Conservation (phyloP, 2,113 vertebrate genomes). For the Bujurquina vittata region DNA sequence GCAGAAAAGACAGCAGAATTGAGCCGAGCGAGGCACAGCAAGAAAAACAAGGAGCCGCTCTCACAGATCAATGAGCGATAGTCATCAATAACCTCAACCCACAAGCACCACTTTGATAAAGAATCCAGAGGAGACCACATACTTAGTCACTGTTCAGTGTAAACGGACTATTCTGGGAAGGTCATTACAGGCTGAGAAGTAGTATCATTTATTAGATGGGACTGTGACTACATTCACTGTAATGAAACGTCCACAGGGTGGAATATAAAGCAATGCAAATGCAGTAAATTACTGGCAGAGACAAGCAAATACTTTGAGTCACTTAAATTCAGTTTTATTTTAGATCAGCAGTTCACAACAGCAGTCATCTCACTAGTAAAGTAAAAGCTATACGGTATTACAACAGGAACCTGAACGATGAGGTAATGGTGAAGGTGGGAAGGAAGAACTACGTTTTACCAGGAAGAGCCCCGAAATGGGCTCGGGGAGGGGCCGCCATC, state of each 20-base stretch:
- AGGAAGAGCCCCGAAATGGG: background rate
- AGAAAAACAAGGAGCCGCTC: background rate
- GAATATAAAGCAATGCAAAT: background rate
- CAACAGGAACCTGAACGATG: background rate
- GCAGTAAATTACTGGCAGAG: too few species aligned
- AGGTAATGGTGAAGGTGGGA: background rate
- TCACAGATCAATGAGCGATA: constrained; percentile 41
- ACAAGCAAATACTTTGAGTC: background rate
- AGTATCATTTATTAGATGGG: background rate
- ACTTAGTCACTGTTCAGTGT: constrained; percentile 2
- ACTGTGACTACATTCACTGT: background rate
- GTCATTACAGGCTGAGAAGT: constrained; percentile 5
- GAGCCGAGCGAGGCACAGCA: background rate
- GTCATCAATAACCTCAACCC: constrained; percentile 38
- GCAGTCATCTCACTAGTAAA: background rate
- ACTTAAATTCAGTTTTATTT: background rate
- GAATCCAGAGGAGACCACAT: constrained; percentile 6
- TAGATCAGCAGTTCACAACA: background rate
- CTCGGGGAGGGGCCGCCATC: background rate
- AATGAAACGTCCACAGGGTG: background rate
- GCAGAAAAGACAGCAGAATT: background rate
- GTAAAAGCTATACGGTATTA: background rate
- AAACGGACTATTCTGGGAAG: background rate
- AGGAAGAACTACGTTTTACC: background rate
- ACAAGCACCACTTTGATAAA: constrained; percentile 1